phyloP scores from a whole-genome alignment of 2,797 vertebrate species.

The Phyllotis vaccarum region DNA sequence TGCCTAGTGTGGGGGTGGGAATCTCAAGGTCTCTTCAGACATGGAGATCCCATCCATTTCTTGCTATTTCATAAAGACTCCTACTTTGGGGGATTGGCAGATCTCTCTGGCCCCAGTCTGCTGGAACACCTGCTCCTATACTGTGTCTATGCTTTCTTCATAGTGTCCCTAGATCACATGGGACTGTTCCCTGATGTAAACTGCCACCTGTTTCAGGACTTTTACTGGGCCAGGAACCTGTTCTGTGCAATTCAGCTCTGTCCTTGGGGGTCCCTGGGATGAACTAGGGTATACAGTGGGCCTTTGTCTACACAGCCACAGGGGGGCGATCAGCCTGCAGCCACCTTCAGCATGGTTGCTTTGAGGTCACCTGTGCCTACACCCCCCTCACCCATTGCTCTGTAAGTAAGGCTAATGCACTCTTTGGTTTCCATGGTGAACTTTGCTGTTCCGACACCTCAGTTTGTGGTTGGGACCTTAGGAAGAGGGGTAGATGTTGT shows the following conservation, averaged over 20 bases:
- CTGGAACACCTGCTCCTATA: fast-evolving
- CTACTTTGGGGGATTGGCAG: background rate
- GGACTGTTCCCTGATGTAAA: background rate
- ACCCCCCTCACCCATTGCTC: background rate
- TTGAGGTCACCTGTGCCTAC: background rate
- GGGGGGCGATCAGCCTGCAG: background rate
- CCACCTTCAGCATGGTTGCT: background rate
- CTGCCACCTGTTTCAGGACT: background rate
- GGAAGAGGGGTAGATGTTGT: background rate
- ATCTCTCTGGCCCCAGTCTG: background rate
- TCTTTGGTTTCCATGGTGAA: background rate
- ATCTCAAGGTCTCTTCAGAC: background rate
- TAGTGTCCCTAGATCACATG: fast-evolving
- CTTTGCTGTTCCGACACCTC: background rate
- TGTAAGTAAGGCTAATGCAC: background rate
- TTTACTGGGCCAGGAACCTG: background rate
- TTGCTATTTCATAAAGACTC: background rate
- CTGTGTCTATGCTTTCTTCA: fast-evolving
- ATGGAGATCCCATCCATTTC: fast-evolving
- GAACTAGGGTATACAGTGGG: too few species aligned
- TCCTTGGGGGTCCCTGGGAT: background rate
- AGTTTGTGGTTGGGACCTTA: background rate
- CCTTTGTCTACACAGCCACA: background rate
- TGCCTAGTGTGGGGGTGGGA: background rate
- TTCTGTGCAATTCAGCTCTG: background rate